phyloP scores from a whole-genome alignment of 1,140 invertebrate species.

The Drosophila insularis region DNA sequence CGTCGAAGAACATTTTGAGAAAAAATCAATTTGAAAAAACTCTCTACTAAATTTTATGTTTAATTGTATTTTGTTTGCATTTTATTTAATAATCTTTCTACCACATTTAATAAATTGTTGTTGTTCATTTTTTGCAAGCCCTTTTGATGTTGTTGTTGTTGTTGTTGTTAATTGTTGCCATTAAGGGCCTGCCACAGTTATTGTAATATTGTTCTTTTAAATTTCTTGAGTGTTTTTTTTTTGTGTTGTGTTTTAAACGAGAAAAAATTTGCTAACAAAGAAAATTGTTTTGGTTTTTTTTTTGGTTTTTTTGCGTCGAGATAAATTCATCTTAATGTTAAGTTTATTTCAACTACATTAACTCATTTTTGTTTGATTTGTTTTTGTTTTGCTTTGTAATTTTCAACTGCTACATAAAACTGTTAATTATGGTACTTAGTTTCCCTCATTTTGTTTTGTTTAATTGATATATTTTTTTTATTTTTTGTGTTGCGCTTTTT shows the following conservation, averaged over 20 bases:
- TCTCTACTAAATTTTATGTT: conserved; percentile 66
- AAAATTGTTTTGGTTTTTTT: conserved; percentile 45
- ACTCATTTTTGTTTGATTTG: conserved; percentile 53
- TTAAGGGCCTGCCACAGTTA: conserved; percentile 71
- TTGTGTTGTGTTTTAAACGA: conserved; percentile 55
- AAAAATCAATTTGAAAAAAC: conserved; percentile 72
- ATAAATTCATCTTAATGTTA: conserved; percentile 63
- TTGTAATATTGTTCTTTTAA: conserved; percentile 77
- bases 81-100: conserved; percentile 61
- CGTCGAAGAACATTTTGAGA: conserved; percentile 67
- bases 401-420: conserved; percentile 69
- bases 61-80: conserved; percentile 42
- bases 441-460: conserved; percentile 12
- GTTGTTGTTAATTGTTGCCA: conserved; percentile 7
- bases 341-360: conserved; percentile 65
- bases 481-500: conserved; percentile 37
- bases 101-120: conserved; percentile 63
- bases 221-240: conserved; percentile 40
- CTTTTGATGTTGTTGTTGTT: conserved; percentile 46
- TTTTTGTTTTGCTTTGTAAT: conserved; percentile 39
- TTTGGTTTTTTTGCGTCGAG: conserved; percentile 31
- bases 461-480: conserved; percentile 48
- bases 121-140: conserved; percentile 57
- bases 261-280: conserved; percentile 53
- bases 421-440: conserved; percentile 51